Percentiles rank a stretch among this genome's conserved stretches.
phyloP scores from a whole-genome alignment of 2,797 vertebrate species.

The Numenius phaeopus region DNA sequence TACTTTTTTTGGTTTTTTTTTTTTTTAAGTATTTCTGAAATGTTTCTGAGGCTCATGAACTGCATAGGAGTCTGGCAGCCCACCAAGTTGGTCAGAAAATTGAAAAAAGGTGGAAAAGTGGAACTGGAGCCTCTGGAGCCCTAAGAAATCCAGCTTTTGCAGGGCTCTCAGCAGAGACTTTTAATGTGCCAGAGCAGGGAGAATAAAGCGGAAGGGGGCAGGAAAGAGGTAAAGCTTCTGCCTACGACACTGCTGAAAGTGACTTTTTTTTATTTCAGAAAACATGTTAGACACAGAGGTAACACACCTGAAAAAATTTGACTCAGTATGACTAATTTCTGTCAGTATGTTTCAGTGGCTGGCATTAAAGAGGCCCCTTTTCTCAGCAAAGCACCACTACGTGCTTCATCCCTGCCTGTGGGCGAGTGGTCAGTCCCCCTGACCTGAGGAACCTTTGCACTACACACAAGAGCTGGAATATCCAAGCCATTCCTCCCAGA shows the following conservation, averaged over 20 bases:
- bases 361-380: background rate
- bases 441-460: background rate
- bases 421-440: background rate
- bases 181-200: background rate
- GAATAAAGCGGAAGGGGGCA: background rate
- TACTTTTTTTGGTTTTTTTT: no score
- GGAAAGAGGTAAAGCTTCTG: background rate
- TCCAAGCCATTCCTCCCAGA: background rate
- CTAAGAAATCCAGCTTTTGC: background rate
- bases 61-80: background rate
- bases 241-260: background rate
- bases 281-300: background rate
- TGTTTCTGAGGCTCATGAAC: background rate
- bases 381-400: background rate
- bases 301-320: background rate
- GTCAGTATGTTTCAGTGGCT: background rate
- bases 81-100: background rate
- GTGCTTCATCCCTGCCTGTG: background rate
- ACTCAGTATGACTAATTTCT: background rate
- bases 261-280: background rate
- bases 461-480: background rate
- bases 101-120: background rate
- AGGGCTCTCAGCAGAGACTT: background rate
- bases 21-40: background rate
- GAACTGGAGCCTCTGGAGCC: background rate